A percentile compares a stretch with the other conserved stretches of the same genome.
phyloP scores from a whole-genome alignment of 2,888 invertebrate genomes.

The Papilio elwesi region DNA sequence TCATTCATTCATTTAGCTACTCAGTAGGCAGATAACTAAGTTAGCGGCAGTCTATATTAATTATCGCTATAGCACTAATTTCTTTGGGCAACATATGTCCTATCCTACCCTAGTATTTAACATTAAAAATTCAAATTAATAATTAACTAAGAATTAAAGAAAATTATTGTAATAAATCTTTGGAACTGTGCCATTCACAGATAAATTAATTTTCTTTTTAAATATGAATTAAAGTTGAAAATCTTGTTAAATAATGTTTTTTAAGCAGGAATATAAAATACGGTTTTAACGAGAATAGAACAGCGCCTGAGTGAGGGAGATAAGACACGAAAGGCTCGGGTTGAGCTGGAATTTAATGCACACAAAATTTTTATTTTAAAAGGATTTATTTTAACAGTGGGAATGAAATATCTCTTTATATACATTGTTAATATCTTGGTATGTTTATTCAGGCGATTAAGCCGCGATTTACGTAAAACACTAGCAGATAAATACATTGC shows the following conservation, averaged over 20 bases:
- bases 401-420: slow-evolving; percentile 20
- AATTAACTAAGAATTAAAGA: background rate
- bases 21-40: no score
- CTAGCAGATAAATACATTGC: background rate
- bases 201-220: background rate
- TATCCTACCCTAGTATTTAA: background rate
- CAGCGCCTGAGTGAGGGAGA: slow-evolving; percentile 31
- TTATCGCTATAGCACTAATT: no score
- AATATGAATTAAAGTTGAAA: slow-evolving; percentile 6
- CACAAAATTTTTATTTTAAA: slow-evolving; percentile 30
- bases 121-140: background rate
- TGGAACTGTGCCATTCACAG: no score
- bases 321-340: slow-evolving; percentile 38
- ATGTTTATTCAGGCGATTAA: slow-evolving; percentile 12
- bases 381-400: slow-evolving; percentile 26
- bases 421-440: slow-evolving; percentile 21
- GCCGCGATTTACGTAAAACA: background rate
- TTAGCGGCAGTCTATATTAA: no score
- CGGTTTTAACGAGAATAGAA: slow-evolving; percentile 33
- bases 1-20: no score
- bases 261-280: slow-evolving; percentile 30
- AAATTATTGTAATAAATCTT: background rate
- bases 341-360: slow-evolving; percentile 37
- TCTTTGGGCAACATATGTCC: no score
- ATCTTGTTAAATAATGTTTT: slow-evolving; percentile 19